Evolutionary conservation across 1,140 invertebrate species (phyloP).

Genomic region (Yoshiicerus persimilis): DNA sequence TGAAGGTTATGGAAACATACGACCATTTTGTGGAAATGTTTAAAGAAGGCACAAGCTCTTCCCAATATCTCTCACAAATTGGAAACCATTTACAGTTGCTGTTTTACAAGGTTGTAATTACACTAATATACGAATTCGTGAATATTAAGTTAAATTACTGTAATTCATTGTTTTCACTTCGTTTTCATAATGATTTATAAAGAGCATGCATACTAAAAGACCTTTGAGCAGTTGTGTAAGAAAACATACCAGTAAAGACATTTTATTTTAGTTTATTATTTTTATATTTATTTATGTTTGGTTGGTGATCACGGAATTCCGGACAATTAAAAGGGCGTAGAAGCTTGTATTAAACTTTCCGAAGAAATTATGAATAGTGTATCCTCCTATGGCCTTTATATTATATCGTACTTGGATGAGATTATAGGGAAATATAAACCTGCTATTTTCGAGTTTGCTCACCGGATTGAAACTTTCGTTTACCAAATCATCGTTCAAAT

Average conservation of each 20-base stretch:
- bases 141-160: neutral
- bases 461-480: conserved; percentile 31
- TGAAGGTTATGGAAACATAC: conserved; percentile 20
- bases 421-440: conserved; percentile 47
- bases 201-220: too few relatives aligned
- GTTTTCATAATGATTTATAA: too few relatives aligned
- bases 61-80: neutral
- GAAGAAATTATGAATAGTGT: conserved; percentile 27
- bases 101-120: neutral
- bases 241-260: too few relatives aligned
- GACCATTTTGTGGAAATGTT: neutral
- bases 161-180: too few relatives aligned
- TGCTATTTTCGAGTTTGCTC: conserved; percentile 34
- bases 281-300: neutral
- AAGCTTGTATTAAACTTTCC: neutral
- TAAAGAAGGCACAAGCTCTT: neutral
- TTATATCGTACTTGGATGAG: conserved; percentile 12
- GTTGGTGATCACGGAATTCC: neutral
- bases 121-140: neutral
- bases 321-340: neutral
- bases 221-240: too few relatives aligned
- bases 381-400: neutral
- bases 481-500: conserved; percentile 25
- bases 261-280: too few relatives aligned
- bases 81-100: neutral